A percentile compares a stretch with the other conserved stretches of the same genome.
Evolutionary conservation across 2,797 vertebrate genomes (phyloP).

Genomic region (Gymnothorax javanicus): DNA sequence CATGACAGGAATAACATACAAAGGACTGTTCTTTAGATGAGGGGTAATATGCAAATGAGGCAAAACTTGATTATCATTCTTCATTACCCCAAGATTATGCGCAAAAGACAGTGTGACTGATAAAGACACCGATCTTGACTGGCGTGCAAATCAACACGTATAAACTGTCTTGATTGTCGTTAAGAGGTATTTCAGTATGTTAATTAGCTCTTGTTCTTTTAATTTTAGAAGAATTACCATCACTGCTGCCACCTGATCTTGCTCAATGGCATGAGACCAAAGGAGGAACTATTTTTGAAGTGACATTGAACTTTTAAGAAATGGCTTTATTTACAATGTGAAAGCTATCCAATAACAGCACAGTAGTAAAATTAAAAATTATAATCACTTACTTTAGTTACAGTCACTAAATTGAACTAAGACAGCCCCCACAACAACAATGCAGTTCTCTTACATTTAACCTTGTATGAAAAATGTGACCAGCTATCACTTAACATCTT

Average conservation of each 20-base stretch:
- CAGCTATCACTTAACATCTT: too few relatives aligned
- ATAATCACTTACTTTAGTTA: too few relatives aligned
- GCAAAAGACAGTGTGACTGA: neutral
- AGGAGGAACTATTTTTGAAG: neutral
- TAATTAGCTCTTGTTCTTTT: conserved; percentile 6
- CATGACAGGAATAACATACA: neutral
- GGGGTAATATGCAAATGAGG: neutral
- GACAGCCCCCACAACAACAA: neutral
- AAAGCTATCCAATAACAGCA: neutral
- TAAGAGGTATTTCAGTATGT: neutral
- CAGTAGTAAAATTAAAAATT: neutral
- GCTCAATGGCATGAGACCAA: neutral
- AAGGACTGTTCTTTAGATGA: neutral
- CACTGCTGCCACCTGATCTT: neutral
- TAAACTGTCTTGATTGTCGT: conserved; percentile 16
- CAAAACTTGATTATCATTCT: neutral
- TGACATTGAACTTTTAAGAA: neutral
- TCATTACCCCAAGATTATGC: neutral
- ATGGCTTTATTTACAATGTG: neutral
- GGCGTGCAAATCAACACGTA: neutral
- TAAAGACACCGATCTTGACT: too few relatives aligned
- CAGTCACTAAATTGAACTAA: too few relatives aligned
- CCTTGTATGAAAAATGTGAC: neutral
- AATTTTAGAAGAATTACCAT: neutral
- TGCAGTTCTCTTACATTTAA: neutral